Base-by-base conservation (phyloP, 2,888 invertebrate species). In the Stictocephala bisonia region DNA sequence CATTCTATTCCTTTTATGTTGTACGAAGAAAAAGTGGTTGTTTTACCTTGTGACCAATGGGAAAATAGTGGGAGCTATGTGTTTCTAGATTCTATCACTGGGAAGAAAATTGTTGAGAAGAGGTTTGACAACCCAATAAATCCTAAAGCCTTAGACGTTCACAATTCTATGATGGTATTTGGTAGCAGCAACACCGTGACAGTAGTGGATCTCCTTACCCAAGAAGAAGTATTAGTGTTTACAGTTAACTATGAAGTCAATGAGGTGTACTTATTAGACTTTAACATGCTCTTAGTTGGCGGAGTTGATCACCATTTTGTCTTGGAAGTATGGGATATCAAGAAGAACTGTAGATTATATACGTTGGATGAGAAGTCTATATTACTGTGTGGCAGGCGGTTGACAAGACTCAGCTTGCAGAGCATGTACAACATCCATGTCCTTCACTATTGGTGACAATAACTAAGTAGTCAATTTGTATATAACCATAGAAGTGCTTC, bases 1-100 rank as follows among this genome's bases (percentile, higher is more conserved):
- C 75, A 74, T 56, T 69, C 72, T 13, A 73, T 77, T 44, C 77
- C 77, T 2, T 67, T 74, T 15, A 58, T 75, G 26, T 27, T 75
- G 27, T 77, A 75, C 64, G 73, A 71, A 15, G 71, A 73, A 24
- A 64, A 64, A 26, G 44, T 44, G 4, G 64, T 64, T 6, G 27
- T 64, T 40, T 44, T 64, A 11, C 64, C 64, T n/a, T 64, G 64
- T 15, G 27, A 64, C 27, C 64, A 64, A 22, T 64, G 64, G 64
- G 64, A 64, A 13, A 64, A 44, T 18, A 64, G 64, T 26, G 64
- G 64, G 27, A 64, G 64, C 22, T 64, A 64, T 18, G 15, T 22
- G 18, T 64, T 64, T 27, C 22, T 44, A n/a, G 27, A 64, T 26
- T 22, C 64, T 3, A 40, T 26, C 1, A 26, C 44, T 3, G 64